A percentile compares a stretch with the other conserved stretches of the same genome.
These are phyloP conservation scores for Battus philenor DNA, from an alignment of 1,140 invertebrate genomes.

Conservation along the genomic window DNA sequence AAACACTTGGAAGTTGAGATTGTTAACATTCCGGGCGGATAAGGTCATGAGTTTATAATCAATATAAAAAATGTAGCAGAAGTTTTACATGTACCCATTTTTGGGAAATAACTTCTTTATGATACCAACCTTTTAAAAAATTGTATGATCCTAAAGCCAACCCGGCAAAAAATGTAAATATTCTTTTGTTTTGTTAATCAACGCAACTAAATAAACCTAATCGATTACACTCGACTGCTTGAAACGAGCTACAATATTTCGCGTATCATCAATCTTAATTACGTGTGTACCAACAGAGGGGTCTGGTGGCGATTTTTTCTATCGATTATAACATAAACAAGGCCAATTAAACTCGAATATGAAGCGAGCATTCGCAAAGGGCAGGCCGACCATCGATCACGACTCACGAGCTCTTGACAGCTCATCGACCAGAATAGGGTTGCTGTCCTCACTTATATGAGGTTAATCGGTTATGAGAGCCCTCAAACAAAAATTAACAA, in stretches of 20 bases:
- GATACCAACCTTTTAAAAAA: no score
- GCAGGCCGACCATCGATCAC: constrained; percentile 26
- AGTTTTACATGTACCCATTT: no score
- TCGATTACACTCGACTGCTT: neutral
- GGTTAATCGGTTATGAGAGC: constrained; percentile 3
- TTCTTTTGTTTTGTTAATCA: no score
- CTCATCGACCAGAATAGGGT: constrained; percentile 18
- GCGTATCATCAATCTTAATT: constrained; percentile 9
- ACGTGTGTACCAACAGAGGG: neutral
- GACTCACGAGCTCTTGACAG: constrained; percentile 20
- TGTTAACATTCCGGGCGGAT: no score
- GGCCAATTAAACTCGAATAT: constrained; percentile 23
- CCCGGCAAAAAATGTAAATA: no score
- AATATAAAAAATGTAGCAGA: no score
- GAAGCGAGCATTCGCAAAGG: constrained; percentile 21
- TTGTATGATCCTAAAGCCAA: no score
- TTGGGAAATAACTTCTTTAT: no score
- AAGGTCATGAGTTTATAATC: no score
- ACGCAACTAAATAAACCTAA: neutral
- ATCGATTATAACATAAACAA: constrained; percentile 15
- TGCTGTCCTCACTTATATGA: neutral
- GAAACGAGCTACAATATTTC: neutral
- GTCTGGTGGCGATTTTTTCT: neutral
- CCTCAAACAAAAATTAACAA: constrained; percentile 13
- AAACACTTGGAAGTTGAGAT: no score